Base-by-base conservation (phyloP, 1,140 invertebrate genomes). In the Danaus plexippus region DNA sequence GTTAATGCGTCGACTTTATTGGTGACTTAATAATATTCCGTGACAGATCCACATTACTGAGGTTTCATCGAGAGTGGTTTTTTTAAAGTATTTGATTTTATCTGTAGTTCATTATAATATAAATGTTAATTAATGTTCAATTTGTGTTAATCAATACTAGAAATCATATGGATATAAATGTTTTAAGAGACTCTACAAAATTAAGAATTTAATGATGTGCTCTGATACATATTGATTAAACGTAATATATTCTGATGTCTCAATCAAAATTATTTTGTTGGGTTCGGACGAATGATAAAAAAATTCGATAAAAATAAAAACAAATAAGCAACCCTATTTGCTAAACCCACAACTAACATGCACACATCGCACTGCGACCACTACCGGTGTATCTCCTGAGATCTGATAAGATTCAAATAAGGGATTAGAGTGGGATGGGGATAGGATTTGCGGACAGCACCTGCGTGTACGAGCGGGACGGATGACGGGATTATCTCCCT, bases 361-460 rank as follows among this genome's bases (percentile, higher is more conserved):
- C 74, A 76, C 72, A 73, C 75, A 77, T 71, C 68, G 73, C 68
- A 73, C 67, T 63, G 66, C 74, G 70, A 75, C 73, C 72, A 73
- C 75, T 79, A 73, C 77, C 77, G 80, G 73, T 81, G 74, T 78
- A 77, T 80, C 78, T 84, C 76, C 70, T 75, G 77, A 80, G 83
- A 88, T 88, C 85, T 87, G 87, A 87, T 87, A 87, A 88, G 87
- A 88, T 88, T 88, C 87, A 88, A 88, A 88, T 88, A 88, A 87
- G 85, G 85, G 87, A 88, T 88, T 88, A 87, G 84, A 87, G 74
- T 46, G 77, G 71, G 87, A 87, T 64, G 69, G 49, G 51, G 51
- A 64, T 73, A 78, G 79, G 84, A 86, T 86, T 81, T 84, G 81
- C 76, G 70, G 69, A 61, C 59, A 64, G 44, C 63, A 52, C 47